Evolutionary conservation across 2,797 vertebrate genomes (phyloP).

Genomic region (Pangasius krempfi): DNA sequence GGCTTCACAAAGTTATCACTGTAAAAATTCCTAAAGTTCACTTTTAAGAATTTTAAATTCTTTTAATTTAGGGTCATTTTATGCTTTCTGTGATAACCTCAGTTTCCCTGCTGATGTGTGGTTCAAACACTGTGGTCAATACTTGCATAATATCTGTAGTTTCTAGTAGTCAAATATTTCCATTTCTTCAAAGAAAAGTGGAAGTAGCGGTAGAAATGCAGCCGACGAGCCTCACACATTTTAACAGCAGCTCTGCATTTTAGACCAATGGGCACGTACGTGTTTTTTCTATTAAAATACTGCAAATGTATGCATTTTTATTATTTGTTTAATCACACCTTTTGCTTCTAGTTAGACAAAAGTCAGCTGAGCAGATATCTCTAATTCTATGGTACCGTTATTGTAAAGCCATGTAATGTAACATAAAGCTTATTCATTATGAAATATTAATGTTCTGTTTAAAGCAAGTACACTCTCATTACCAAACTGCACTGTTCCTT

Average conservation of each 20-base stretch:
- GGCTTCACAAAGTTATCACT: not conserved
- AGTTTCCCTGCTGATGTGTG: not conserved
- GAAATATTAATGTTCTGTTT: not conserved
- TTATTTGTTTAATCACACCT: not conserved
- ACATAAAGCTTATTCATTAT: not conserved
- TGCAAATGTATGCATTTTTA: not conserved
- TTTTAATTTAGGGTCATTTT: not conserved
- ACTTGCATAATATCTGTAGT: not conserved
- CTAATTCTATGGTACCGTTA: not conserved
- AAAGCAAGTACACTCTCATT: not conserved
- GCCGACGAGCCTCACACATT: not conserved
- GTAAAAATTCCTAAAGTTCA: not conserved
- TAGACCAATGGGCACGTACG: not conserved
- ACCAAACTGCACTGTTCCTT: not conserved
- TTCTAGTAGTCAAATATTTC: not conserved
- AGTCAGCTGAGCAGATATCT: not conserved
- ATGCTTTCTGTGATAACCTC: not conserved
- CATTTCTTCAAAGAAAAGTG: slow-evolving; percentile 10
- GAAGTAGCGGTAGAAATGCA: slow-evolving; percentile 10
- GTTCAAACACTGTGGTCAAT: not conserved
- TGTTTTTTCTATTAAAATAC: not conserved
- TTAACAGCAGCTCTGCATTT: not conserved
- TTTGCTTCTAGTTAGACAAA: not conserved
- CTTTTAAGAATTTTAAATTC: not conserved
- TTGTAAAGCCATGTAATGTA: not conserved